These are phyloP conservation scores for Crossaster papposus DNA, from an alignment of 53 echinoderm and acorn worm genomes.

Conservation along the genomic window DNA sequence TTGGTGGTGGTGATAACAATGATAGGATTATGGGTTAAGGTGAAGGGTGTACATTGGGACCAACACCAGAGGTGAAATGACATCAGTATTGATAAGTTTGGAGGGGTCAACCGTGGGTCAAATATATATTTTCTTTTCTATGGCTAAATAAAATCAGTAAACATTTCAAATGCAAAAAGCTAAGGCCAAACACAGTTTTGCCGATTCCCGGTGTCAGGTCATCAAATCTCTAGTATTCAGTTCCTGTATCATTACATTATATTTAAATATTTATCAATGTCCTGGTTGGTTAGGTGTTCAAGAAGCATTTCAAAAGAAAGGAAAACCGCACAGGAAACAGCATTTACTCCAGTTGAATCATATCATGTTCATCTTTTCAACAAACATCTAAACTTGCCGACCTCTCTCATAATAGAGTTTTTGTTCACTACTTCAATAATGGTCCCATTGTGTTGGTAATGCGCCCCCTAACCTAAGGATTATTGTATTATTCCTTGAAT, in stretches of 20 bases:
- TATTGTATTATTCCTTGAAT: conserved; percentile 4
- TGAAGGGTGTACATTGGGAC: background rate
- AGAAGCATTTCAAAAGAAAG: background rate
- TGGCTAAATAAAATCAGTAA: too few relatives aligned
- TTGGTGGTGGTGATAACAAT: conserved; percentile 2
- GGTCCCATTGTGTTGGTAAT: background rate
- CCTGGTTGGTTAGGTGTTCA: background rate
- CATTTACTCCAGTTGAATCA: background rate
- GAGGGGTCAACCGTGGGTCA: too few relatives aligned
- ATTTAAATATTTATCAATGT: background rate
- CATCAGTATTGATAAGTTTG: too few relatives aligned
- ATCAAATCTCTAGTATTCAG: too few relatives aligned
- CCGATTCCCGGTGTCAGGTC: too few relatives aligned
- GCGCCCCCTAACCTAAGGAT: background rate
- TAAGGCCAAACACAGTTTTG: too few relatives aligned
- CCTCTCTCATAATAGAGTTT: conserved; percentile 5
- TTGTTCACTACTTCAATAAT: conserved; percentile 12
- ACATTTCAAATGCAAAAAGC: too few relatives aligned
- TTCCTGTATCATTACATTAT: too few relatives aligned
- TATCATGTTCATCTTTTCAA: conserved; percentile 47
- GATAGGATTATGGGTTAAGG: background rate
- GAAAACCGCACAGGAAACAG: conserved; percentile 39
- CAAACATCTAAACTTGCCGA: conserved; percentile 37
- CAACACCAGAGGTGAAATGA: too few relatives aligned
- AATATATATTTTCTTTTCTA: too few relatives aligned